Evolutionary conservation across 2,113 vertebrate genomes (phyloP), one percentile per base, ranked within the genome.

Genomic region (Oenanthe oenanthe): DNA sequence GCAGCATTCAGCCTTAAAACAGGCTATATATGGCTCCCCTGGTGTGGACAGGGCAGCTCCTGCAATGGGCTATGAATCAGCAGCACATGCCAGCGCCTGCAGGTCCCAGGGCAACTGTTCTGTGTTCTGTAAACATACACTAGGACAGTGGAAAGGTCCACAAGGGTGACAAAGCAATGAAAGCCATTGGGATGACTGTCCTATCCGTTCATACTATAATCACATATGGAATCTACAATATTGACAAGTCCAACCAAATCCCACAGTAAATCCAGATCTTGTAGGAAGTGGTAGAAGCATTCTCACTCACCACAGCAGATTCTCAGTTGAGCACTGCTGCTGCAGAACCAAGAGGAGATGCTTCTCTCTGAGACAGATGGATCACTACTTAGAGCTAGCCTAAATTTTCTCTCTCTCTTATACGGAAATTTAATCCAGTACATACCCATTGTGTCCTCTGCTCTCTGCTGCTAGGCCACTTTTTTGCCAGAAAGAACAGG

Each of bases 71-170:
- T 32, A 7, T n/a, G 80, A 79, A 81, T 62, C 73, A 92, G 65
- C 72, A 81, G 51, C 68, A 47, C 4, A 3, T 8, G 36, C 19
- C 66, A 63, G 53, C 0, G 0, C 73, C 74, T 25, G 13, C 0
- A 0, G 51, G 81, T 72, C 61, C 70, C 77, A 50, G 25, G 43
- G 74, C 74, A 78, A 50, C 72, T 8, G 87, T 40, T 87, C 68
- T 65, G 54, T 48, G 42, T 47, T 62, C 73, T 58, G 68, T 66
- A 50, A 80, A 71, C 66, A 42, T 3, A 36, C 1, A 0, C 10
- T 4, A 50, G 60, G 74, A 71, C 78, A 91, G 70, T 28, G 21
- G 38, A 57, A 48, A 67, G 29, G 73, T 48, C 61, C 32, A 1
- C 17, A 24, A 48, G 80, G 73, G 62, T 51, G 32, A 66, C 43